Base-by-base conservation (phyloP, 2,113 vertebrate species). In the Morone saxatilis region DNA sequence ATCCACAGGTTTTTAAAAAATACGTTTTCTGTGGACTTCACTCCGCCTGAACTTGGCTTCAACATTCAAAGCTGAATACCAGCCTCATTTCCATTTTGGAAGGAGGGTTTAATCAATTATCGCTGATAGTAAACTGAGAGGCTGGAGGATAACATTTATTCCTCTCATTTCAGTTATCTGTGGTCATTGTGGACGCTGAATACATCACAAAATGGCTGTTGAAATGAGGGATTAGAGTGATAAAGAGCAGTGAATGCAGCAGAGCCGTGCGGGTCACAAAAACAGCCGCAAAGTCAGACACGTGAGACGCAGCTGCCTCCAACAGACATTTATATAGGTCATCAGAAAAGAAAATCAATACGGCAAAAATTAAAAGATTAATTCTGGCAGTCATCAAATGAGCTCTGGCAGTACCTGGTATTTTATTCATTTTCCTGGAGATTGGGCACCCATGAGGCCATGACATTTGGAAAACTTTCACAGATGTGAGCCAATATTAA, bases 221-320 rank as follows among this genome's bases (percentile, higher is more conserved):
- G 90, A 92, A 93, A 92, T 88, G 76, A 80, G 68, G 84, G 89
- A 92, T 93, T 90, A 91, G 67, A 59, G 68, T 60, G 74, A 92
- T 87, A 82, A 88, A 88, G 63, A 76, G 59, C 48, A 20, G 77
- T 71, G 84, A 85, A 84, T 72, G 73, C 54, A 81, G 76, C 78
- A 48, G 48, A 83, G 71, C 57, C 1, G 20, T 4, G 71, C 14
- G n/a, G 81, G 81, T 86, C 86, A 83, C 76, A 73, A 60, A 85
- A 87, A 67, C 69, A 76, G 77, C 76, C 40, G 41, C 62, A 6
- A 54, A 88, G 76, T 51, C 41, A 22, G 62, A 90, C 75, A 86
- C 71, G 60, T 85, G 85, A 89, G 77, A 86, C n/a, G 25, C 70
- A 67, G 6, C 79, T 50, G 80, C 84, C 14, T 47, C 71, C 80